Evolutionary conservation across 2,888 invertebrate species (phyloP).

Genomic region (Craniophora ligustri): DNA sequence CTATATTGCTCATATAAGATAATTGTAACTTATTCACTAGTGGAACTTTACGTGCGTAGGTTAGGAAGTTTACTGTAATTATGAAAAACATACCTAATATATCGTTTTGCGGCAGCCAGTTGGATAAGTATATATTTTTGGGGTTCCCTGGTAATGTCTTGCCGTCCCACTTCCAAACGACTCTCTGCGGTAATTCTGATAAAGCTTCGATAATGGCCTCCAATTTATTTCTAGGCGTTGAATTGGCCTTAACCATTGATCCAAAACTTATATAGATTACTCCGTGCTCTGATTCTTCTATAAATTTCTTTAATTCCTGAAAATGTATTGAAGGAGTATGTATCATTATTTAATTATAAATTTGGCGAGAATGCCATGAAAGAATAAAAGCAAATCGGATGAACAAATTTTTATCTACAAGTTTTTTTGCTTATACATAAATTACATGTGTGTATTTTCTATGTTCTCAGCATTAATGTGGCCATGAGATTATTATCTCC

Average conservation of each 20-base stretch:
- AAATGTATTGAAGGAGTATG: constrained; percentile 41
- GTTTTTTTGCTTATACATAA: too few species aligned
- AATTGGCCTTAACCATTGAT: constrained; percentile 91
- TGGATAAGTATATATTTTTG: constrained; percentile 88
- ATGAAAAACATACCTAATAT: constrained; percentile 85
- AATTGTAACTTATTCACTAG: background rate
- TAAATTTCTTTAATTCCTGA: constrained; percentile 89
- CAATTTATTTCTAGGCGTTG: constrained; percentile 89
- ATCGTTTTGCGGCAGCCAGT: constrained; percentile 92
- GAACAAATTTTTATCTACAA: too few species aligned
- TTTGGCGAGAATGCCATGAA: background rate
- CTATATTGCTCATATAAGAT: background rate
- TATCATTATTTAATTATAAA: background rate
- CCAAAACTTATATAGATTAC: constrained; percentile 93
- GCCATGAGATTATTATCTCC: too few species aligned
- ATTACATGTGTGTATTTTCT: too few species aligned
- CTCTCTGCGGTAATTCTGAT: constrained; percentile 89
- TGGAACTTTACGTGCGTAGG: background rate
- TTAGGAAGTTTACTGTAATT: background rate
- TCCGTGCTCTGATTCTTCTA: constrained; percentile 90
- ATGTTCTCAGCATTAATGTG: too few species aligned
- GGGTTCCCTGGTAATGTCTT: constrained; percentile 88
- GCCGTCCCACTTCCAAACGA: constrained; percentile 94
- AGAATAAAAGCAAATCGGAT: too few species aligned
- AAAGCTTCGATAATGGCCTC: constrained; percentile 89